Base-by-base conservation (phyloP, 1,140 invertebrate genomes). In the Zaprionus lachaisei region DNA sequence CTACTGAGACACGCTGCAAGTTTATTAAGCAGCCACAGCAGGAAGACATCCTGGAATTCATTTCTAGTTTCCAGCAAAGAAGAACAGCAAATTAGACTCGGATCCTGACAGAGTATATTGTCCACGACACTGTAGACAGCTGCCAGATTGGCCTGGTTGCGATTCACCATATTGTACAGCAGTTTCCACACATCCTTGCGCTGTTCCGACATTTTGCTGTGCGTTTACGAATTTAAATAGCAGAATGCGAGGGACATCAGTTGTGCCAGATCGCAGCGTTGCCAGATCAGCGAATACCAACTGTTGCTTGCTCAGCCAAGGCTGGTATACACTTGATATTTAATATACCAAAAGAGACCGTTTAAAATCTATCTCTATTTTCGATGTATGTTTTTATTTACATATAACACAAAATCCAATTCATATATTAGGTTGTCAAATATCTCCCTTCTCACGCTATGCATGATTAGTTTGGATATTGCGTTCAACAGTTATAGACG, bases 171-270 rank as follows among this genome's bases (percentile, higher is more conserved):
- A 34, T 69, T 89, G 51, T 92, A 92, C 4, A 92, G 65, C 56
- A 92, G 54, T 54, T 86, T 91, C 91, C 91, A 92, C 81, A 92
- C 92, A 67, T 92, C 91, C 37, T 81, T 89, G 0, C 91, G 81
- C n/a, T 77, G 78, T 20, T 54, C 75, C 28, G 91, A 75, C 91
- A 92, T 92, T 60, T 73, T 79, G 14, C 7, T 7, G 17, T 61
- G 17, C 55, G 22, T 44, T 22, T 22, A 47, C 12, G 1, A 49
- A 55, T 38, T 62, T 67, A 44, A 71, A 70, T 28, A 63, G 51
- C 49, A 31, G 44, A 57, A 57, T 26, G 66, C 57, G 55, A 62
- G 47, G 55, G 60, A 34, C 22, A 28, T 20, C 44, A 67, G 57
- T 62, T 22, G 20, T 7, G 12, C 3, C 28, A 26, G 14, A 20